phyloP scores from a whole-genome alignment of 2,113 vertebrate species.

The Apistogramma diplotaenia region DNA sequence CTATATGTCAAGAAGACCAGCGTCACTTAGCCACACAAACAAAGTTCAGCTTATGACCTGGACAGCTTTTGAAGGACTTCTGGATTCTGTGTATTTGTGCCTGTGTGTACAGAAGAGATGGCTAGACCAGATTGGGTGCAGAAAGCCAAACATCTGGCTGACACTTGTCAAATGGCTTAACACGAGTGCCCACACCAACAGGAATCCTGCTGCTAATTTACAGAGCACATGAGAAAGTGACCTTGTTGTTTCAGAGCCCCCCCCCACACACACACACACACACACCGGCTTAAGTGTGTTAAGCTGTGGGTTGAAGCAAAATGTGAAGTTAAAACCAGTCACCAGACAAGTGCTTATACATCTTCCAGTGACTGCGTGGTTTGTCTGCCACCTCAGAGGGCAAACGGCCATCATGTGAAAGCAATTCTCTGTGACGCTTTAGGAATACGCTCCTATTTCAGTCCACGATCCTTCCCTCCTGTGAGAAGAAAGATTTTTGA shows the following conservation, averaged over 20 bases:
- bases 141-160: conserved; percentile 65
- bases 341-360: background rate
- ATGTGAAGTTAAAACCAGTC: conserved; percentile 10
- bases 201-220: background rate
- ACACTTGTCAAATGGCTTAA: conserved; percentile 46
- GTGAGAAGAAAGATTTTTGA: background rate
- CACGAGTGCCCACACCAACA: conserved; percentile 4
- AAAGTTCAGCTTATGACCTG: background rate
- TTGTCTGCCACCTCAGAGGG: background rate
- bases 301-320: background rate
- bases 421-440: background rate
- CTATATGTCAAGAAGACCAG: conserved; percentile 49
- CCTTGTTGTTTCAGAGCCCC: background rate
- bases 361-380: background rate
- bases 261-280: background rate
- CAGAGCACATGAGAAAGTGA: conserved; percentile 10
- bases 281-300: background rate
- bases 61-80: conserved; percentile 24
- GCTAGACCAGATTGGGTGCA: conserved; percentile 82
- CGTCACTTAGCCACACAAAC: conserved; percentile 59
- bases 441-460: background rate
- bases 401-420: background rate
- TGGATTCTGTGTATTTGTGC: conserved; percentile 33
- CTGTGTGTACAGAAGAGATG: conserved; percentile 67
- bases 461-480: background rate